phyloP scores from a whole-genome alignment of 2,797 vertebrate genomes.

The Pristis pectinata region DNA sequence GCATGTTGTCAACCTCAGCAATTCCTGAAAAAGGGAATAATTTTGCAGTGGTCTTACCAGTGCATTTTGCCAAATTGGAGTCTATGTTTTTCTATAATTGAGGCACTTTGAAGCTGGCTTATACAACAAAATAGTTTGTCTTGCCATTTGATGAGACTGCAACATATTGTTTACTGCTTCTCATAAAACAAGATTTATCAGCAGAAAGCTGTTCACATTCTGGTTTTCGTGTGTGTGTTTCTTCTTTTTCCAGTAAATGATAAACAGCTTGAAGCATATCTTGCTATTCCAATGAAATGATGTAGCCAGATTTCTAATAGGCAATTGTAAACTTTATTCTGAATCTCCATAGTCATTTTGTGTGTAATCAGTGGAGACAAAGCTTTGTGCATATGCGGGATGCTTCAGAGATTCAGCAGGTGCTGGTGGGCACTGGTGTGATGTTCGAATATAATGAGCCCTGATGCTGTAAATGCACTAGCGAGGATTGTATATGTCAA shows the following conservation, averaged over 20 bases:
- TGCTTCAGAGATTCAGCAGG: background rate
- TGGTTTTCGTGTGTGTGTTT: background rate
- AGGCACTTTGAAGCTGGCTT: background rate
- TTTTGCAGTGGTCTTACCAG: background rate
- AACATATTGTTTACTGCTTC: background rate
- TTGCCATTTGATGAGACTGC: background rate
- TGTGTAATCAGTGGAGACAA: background rate
- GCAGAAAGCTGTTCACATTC: background rate
- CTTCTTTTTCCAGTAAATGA: background rate
- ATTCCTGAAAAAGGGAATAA: background rate
- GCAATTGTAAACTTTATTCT: background rate
- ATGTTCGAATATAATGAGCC: slow-evolving; percentile 16
- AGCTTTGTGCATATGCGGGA: background rate
- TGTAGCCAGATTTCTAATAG: background rate
- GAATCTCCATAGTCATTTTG: background rate
- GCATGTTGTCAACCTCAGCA: background rate
- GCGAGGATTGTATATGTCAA: background rate
- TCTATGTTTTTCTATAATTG: background rate
- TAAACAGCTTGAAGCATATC: background rate
- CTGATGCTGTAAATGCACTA: background rate
- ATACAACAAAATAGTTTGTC: background rate
- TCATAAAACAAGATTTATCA: background rate
- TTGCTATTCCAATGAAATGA: background rate
- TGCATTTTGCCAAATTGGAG: background rate
- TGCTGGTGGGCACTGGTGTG: slow-evolving; percentile 22